A percentile compares a stretch with the other conserved stretches of the same genome.
Evolutionary conservation across 2,888 invertebrate species (phyloP).

Genomic region (Adelphocoris suturalis): DNA sequence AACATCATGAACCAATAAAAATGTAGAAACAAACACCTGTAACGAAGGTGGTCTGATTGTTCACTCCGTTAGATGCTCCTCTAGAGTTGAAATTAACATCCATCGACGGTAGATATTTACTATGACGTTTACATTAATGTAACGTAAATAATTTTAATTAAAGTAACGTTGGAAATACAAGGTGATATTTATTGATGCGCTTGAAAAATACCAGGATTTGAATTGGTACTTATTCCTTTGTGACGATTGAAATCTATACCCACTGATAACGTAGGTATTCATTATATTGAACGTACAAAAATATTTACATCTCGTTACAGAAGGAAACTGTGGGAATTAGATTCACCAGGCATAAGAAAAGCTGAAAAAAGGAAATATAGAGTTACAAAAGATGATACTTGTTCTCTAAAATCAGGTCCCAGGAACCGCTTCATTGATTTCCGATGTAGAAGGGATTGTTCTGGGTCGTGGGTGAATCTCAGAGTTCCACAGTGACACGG

Average conservation of each 20-base stretch:
- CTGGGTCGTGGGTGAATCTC: constrained; percentile 44
- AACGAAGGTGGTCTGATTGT: no score
- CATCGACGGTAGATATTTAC: no score
- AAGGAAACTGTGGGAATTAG: no score
- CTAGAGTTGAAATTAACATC: no score
- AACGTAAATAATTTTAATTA: no score
- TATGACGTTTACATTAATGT: no score
- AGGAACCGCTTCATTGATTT: constrained; percentile 25
- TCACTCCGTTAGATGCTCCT: no score
- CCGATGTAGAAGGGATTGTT: constrained; percentile 32
- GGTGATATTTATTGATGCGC: not conserved
- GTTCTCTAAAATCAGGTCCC: not conserved
- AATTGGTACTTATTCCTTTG: not conserved
- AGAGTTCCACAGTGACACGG: constrained; percentile 74
- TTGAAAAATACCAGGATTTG: not conserved
- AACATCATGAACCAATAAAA: no score
- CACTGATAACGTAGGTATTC: not conserved
- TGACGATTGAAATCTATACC: not conserved
- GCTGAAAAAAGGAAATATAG: not conserved
- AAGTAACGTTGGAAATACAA: no score
- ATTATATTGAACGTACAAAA: not conserved
- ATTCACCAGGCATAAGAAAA: not conserved
- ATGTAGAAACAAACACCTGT: no score
- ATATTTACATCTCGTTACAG: not conserved
- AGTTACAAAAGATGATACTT: not conserved